phyloP scores from a whole-genome alignment of 2,888 invertebrate species.

The Caenorhabditis doughertyi region DNA sequence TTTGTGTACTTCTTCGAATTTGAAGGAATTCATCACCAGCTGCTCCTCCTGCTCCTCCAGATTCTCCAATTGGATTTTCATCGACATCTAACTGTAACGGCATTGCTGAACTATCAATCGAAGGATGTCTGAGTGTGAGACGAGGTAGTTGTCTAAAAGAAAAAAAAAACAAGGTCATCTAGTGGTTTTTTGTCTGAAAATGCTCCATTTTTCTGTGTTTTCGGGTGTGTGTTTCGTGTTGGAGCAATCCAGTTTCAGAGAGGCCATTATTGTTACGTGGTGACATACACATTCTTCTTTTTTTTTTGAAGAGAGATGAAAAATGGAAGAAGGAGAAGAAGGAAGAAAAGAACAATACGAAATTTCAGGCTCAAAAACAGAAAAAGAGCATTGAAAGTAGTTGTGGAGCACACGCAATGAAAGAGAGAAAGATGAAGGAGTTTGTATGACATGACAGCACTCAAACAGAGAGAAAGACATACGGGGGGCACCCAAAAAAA shows the following conservation, averaged over 20 bases:
- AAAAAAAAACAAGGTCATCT: slow-evolving; percentile 25
- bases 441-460: slow-evolving; percentile 20
- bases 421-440: slow-evolving; percentile 15
- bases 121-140: slow-evolving; percentile 72
- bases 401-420: slow-evolving; percentile 24
- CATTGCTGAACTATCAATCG: slow-evolving; percentile 71
- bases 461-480: neutral
- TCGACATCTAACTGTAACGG: slow-evolving; percentile 65
- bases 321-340: neutral
- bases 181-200: slow-evolving; percentile 7
- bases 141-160: slow-evolving; percentile 68
- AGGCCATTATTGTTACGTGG: slow-evolving; percentile 34
- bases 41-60: neutral
- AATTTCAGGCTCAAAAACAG: slow-evolving; percentile 34
- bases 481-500: neutral
- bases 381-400: neutral
- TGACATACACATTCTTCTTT: slow-evolving; percentile 15
- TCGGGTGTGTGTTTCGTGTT: neutral
- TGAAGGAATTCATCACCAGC: slow-evolving; percentile 55
- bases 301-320: slow-evolving; percentile 15
- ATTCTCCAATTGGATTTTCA: slow-evolving; percentile 32
- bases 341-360: slow-evolving; percentile 17
- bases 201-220: neutral
- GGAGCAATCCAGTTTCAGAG: slow-evolving; percentile 27
- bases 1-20: slow-evolving; percentile 56